phyloP scores from a whole-genome alignment of 2,113 vertebrate genomes.

The Nicator chloris region DNA sequence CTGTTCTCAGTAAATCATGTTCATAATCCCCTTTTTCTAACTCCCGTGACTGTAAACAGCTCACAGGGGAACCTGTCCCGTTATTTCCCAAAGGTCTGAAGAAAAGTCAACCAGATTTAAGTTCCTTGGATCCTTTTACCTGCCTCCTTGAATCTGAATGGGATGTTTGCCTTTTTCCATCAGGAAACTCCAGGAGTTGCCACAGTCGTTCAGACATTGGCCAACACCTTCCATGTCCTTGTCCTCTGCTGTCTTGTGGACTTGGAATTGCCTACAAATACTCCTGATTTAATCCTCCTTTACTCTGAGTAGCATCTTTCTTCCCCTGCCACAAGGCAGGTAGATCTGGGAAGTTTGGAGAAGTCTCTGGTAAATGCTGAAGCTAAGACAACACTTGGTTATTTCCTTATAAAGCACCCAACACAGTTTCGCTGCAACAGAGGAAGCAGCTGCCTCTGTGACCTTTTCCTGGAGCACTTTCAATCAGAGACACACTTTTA shows the following conservation, averaged over 20 bases:
- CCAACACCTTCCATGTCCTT: background rate
- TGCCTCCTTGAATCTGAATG: background rate
- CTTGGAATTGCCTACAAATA: background rate
- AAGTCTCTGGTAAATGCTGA: background rate
- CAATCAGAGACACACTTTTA: background rate
- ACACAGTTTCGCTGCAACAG: background rate
- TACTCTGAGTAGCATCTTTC: background rate
- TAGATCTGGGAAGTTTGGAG: background rate
- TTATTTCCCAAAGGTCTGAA: background rate
- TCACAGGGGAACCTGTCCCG: background rate
- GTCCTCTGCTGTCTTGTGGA: background rate
- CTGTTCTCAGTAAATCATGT: background rate
- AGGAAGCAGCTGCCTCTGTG: background rate
- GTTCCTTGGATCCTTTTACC: background rate
- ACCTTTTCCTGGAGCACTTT: background rate
- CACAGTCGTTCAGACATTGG: background rate
- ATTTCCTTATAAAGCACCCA: background rate
- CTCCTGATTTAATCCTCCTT: background rate
- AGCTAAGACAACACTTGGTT: background rate
- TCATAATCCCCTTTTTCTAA: background rate
- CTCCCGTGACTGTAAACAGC: fast-evolving
- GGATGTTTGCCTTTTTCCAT: background rate
- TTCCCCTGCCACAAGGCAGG: background rate
- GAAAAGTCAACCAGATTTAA: background rate
- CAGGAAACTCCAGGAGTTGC: background rate